These are phyloP conservation scores for Drosophila lutescens DNA, from an alignment of 2,888 invertebrate species.

Conservation along the genomic window DNA sequence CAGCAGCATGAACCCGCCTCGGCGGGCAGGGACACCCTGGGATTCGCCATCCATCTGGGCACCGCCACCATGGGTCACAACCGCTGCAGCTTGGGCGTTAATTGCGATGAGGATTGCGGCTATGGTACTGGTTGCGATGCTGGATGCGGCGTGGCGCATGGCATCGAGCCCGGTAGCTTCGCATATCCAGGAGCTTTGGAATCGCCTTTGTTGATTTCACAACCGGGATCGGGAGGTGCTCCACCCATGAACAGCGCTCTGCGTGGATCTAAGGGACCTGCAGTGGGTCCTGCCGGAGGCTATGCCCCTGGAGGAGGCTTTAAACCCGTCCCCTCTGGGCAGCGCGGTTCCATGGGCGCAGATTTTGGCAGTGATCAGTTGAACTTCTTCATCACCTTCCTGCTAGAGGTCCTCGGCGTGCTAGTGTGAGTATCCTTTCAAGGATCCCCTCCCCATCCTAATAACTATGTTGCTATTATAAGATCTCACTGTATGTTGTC, in stretches of 20 bases:
- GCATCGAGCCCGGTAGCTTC: not conserved
- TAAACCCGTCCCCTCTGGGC: not conserved
- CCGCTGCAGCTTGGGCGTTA: not conserved
- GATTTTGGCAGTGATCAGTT: conserved; percentile 2
- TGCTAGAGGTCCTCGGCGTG: conserved; percentile 55
- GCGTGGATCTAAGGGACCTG: not conserved
- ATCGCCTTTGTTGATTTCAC: not conserved
- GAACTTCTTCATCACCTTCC: conserved; percentile 40
- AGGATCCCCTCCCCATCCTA: too few relatives aligned
- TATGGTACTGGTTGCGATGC: conserved; percentile 32
- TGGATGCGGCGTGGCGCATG: conserved; percentile 17
- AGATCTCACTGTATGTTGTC: too few relatives aligned
- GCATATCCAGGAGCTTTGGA: too few relatives aligned
- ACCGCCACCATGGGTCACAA: conserved; percentile 2
- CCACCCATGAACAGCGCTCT: not conserved
- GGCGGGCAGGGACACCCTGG: not conserved
- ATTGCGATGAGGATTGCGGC: conserved; percentile 50
- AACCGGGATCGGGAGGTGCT: not conserved
- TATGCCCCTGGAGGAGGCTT: not conserved
- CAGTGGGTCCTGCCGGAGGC: not conserved
- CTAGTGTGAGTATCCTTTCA: conserved; percentile 51
- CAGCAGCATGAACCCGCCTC: too few relatives aligned
- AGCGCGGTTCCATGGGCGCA: not conserved
- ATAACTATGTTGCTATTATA: not conserved
- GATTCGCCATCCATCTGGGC: conserved; percentile 6